phyloP scores from a whole-genome alignment of 2,888 invertebrate genomes.

The Antheraea assamensis region DNA sequence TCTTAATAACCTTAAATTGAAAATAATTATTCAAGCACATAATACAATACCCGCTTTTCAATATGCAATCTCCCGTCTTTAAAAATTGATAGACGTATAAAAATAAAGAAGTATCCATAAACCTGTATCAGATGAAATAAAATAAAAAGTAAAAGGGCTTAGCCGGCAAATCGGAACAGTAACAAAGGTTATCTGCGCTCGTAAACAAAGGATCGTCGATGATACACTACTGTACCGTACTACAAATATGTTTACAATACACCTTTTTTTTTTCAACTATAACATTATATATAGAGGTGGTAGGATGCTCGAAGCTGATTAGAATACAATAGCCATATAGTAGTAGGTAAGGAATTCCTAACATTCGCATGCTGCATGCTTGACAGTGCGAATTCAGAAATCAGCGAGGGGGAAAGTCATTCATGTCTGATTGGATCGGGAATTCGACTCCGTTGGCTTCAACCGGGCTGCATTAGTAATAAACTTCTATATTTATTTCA shows the following conservation, averaged over 20 bases:
- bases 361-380: not conserved
- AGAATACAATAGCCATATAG: not conserved
- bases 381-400: not conserved
- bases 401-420: not conserved
- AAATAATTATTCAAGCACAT: not conserved
- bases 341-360: not conserved
- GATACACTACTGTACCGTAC: constrained; percentile 41
- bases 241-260: constrained; percentile 29
- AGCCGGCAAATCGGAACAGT: constrained; percentile 32
- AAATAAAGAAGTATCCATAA: constrained; percentile 21
- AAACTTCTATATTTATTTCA: not conserved
- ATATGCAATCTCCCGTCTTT: not conserved
- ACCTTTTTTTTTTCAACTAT: not conserved
- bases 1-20: not conserved
- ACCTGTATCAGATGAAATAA: constrained; percentile 23
- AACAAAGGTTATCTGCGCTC: constrained; percentile 42
- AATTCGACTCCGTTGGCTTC: not conserved
- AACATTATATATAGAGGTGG: not conserved
- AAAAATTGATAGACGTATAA: not conserved
- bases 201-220: constrained; percentile 56
- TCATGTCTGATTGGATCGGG: not conserved
- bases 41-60: not conserved
- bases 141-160: constrained; percentile 29
- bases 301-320: not conserved
- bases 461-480: not conserved